Percentiles rank a stretch among this genome's conserved stretches.
Evolutionary conservation across 2,113 vertebrate genomes (phyloP).

Genomic region (Actenoides lindsayi): DNA sequence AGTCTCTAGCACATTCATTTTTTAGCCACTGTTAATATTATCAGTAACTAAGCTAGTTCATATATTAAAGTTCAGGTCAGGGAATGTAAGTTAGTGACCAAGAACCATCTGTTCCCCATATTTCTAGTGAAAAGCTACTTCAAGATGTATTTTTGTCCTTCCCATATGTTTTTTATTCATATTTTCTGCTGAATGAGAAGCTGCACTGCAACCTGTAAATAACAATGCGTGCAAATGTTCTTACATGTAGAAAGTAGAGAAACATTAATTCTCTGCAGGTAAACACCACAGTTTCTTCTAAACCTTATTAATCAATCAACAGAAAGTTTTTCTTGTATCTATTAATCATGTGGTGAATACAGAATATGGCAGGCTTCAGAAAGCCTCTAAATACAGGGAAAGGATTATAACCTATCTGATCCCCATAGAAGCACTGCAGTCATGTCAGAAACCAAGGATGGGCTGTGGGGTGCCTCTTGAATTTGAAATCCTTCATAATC

Average conservation of each 20-base stretch:
- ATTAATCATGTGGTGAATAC: background rate
- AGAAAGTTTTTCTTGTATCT: background rate
- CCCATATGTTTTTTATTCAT: background rate
- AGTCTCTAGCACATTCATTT: background rate
- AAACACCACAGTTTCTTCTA: background rate
- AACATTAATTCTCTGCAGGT: background rate
- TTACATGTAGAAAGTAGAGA: background rate
- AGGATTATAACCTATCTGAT: background rate
- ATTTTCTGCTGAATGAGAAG: background rate
- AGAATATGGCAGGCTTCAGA: background rate
- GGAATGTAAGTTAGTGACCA: background rate
- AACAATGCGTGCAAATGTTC: background rate
- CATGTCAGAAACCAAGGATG: background rate
- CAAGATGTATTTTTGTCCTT: background rate
- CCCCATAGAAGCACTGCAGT: background rate
- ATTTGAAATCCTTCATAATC: background rate
- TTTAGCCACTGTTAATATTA: background rate
- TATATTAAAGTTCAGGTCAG: background rate
- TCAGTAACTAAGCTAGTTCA: background rate
- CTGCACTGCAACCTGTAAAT: background rate
- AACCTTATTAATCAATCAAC: background rate
- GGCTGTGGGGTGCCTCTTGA: background rate
- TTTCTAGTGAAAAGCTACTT: background rate
- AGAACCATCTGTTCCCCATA: background rate
- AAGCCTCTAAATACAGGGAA: background rate